These are phyloP conservation scores for Bubo bubo DNA, from an alignment of 2,113 vertebrate species.

Conservation along the genomic window DNA sequence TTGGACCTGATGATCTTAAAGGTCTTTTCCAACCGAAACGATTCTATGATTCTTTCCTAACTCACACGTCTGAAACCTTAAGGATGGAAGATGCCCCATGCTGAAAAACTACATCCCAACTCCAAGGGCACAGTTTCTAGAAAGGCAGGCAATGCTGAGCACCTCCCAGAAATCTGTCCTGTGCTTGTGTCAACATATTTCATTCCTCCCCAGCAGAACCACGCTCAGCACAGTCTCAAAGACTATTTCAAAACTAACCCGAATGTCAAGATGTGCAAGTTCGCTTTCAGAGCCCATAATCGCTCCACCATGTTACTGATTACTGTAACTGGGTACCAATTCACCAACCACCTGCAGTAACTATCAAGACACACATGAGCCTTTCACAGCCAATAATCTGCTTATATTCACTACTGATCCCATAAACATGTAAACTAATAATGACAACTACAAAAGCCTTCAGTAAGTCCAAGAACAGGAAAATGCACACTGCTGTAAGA, in stretches of 20 bases:
- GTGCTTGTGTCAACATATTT: background rate
- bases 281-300: background rate
- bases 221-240: background rate
- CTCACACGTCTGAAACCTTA: background rate
- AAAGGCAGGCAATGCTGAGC: background rate
- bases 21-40: background rate
- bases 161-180: background rate
- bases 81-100: background rate
- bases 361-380: accelerated
- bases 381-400: background rate
- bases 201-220: background rate
- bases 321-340: background rate
- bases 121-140: background rate
- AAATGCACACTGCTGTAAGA: accelerated
- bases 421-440: background rate
- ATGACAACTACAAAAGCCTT: background rate
- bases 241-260: background rate
- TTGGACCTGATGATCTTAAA: background rate
- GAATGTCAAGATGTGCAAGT: background rate
- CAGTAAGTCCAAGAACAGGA: background rate
- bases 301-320: background rate
- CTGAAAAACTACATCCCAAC: background rate
- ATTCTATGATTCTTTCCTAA: background rate
- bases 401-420: background rate
- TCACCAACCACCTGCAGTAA: background rate